These are phyloP conservation scores for Chaenocephalus aceratus DNA, from an alignment of 2,113 vertebrate genomes.

Conservation along the genomic window DNA sequence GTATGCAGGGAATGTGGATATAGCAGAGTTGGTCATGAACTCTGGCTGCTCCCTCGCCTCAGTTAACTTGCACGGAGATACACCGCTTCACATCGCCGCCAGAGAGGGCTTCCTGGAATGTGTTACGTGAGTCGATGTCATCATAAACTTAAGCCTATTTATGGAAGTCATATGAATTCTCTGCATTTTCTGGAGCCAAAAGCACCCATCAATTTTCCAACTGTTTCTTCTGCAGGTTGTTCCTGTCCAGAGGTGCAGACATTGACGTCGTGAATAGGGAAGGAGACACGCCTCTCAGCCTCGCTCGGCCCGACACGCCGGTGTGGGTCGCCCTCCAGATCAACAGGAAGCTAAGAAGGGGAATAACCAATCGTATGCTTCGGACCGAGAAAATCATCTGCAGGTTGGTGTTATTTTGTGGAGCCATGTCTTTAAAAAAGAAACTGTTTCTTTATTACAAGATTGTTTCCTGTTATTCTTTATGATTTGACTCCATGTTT, in stretches of 20 bases:
- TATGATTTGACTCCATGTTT: too few species aligned
- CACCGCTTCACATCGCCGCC: constrained; percentile 91
- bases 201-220: too few species aligned
- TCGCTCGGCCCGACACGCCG: constrained; percentile 87
- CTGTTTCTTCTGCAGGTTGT: constrained; percentile 82
- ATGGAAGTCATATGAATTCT: background rate
- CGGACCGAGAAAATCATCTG: constrained; percentile 92
- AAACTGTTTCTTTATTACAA: too few species aligned
- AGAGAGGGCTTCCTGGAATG: constrained; percentile 91
- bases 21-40: constrained; percentile 91
- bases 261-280: constrained; percentile 91
- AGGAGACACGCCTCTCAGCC: constrained; percentile 89
- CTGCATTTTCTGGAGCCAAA: background rate
- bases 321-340: constrained; percentile 94
- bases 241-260: constrained; percentile 91
- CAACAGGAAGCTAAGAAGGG: constrained; percentile 90
- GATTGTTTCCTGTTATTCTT: too few species aligned
- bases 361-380: constrained; percentile 88
- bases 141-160: background rate
- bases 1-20: constrained; percentile 91
- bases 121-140: constrained; percentile 86
- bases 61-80: constrained; percentile 92
- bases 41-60: constrained; percentile 89
- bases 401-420: constrained; percentile 76
- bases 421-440: background rate